Percentiles rank a stretch among this genome's conserved stretches.
Evolutionary conservation across 2,888 invertebrate genomes (phyloP).

Genomic region (Acrobasis repandana): DNA sequence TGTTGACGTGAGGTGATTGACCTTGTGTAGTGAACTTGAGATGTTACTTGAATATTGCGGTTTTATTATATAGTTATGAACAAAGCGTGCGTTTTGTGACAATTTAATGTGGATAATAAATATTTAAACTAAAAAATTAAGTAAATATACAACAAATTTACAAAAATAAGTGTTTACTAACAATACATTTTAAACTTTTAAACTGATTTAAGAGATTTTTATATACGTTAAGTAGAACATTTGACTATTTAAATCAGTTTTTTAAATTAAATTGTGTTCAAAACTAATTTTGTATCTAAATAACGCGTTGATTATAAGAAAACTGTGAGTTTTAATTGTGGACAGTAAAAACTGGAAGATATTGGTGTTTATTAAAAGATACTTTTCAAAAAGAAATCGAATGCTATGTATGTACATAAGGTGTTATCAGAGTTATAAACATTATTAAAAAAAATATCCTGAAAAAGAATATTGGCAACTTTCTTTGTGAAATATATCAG

Average conservation of each 20-base stretch:
- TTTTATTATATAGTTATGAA: background rate
- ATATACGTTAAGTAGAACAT: too few species aligned
- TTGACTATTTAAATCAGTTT: too few species aligned
- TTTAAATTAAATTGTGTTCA: too few species aligned
- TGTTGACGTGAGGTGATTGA: constrained; percentile 37
- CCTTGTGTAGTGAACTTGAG: constrained; percentile 28
- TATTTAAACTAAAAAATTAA: background rate
- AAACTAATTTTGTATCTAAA: too few species aligned
- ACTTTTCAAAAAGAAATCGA: background rate
- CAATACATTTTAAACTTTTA: too few species aligned
- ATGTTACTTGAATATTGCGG: constrained; percentile 10
- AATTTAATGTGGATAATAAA: background rate
- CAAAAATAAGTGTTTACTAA: too few species aligned
- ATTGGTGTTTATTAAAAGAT: too few species aligned
- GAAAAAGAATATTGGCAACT: background rate
- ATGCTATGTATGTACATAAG: background rate
- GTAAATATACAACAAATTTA: too few species aligned
- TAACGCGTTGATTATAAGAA: too few species aligned
- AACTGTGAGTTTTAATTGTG: too few species aligned
- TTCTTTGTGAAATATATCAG: background rate
- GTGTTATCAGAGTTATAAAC: background rate
- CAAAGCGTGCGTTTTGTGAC: background rate
- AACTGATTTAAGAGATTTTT: too few species aligned
- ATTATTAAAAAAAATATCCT: background rate
- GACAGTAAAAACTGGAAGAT: too few species aligned